phyloP scores from a whole-genome alignment of 2,888 invertebrate genomes.

The Brachypterus glaber region DNA sequence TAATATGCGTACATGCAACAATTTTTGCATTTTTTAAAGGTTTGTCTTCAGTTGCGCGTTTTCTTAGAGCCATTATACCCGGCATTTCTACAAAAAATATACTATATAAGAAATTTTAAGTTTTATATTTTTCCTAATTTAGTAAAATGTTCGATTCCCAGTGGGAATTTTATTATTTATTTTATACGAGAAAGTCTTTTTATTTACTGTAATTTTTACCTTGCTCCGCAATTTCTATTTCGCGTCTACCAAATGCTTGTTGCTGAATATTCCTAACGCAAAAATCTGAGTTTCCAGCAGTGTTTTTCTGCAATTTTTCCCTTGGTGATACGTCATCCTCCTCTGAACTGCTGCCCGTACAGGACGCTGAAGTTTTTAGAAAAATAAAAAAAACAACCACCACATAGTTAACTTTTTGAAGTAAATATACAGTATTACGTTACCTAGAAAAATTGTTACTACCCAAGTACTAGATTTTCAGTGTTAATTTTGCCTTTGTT shows the following conservation, averaged over 20 bases:
- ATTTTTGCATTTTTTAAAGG: constrained; percentile 89
- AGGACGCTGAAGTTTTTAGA: constrained; percentile 40
- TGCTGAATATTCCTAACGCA: constrained; percentile 91
- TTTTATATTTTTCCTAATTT: no score
- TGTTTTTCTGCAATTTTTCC: constrained; percentile 83
- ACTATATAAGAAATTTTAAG: no score
- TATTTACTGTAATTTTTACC: no score
- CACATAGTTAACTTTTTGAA: no score
- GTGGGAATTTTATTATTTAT: no score
- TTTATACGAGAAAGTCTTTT: no score
- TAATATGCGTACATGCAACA: constrained; percentile 96
- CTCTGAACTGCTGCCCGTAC: constrained; percentile 82
- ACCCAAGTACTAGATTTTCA: no score
- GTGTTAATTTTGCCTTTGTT: no score
- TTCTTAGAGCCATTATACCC: constrained; percentile 89
- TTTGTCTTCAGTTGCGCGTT: constrained; percentile 86
- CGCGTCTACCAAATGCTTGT: constrained; percentile 86
- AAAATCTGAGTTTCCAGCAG: constrained; percentile 77
- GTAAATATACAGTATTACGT: no score
- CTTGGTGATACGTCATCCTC: constrained; percentile 90
- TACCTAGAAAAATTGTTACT: no score
- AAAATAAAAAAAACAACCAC: no score
- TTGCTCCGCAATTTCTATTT: constrained; percentile 97
- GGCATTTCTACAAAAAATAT: constrained; percentile 80
- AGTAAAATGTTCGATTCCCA: no score